These are phyloP conservation scores for Empidonax alnorum DNA, from an alignment of 2,113 vertebrate species.

Conservation along the genomic window DNA sequence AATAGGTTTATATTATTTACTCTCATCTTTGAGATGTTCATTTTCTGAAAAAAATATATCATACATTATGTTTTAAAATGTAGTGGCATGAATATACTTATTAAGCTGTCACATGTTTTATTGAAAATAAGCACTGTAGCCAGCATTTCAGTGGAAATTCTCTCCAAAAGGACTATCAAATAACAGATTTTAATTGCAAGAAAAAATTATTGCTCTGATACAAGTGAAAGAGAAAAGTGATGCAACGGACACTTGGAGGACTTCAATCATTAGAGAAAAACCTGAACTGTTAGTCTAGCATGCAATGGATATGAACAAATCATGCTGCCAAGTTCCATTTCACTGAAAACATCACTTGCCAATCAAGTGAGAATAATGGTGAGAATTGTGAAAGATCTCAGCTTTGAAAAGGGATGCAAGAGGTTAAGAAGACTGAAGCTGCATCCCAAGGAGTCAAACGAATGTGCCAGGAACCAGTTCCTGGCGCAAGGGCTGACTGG, in stretches of 20 bases:
- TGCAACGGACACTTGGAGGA: background rate
- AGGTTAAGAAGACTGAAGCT: conserved; percentile 3
- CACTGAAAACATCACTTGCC: background rate
- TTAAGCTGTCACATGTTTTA: background rate
- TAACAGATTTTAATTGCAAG: background rate
- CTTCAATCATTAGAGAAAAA: background rate
- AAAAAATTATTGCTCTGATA: background rate
- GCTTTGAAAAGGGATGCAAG: background rate
- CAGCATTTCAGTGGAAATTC: background rate
- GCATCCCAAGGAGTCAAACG: background rate
- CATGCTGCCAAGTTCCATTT: background rate
- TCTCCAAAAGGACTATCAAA: background rate
- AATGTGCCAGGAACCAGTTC: background rate
- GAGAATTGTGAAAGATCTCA: background rate
- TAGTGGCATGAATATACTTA: background rate
- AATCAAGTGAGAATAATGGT: background rate
- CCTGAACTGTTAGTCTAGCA: background rate
- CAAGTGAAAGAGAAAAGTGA: background rate
- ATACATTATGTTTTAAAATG: background rate
- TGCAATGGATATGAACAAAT: background rate
- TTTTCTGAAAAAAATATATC: background rate
- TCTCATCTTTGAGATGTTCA: background rate
- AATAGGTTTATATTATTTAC: background rate
- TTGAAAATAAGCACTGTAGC: background rate
- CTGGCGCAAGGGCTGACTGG: background rate